phyloP scores from a whole-genome alignment of 2,113 vertebrate species.

The Protomyctophum bolini region DNA sequence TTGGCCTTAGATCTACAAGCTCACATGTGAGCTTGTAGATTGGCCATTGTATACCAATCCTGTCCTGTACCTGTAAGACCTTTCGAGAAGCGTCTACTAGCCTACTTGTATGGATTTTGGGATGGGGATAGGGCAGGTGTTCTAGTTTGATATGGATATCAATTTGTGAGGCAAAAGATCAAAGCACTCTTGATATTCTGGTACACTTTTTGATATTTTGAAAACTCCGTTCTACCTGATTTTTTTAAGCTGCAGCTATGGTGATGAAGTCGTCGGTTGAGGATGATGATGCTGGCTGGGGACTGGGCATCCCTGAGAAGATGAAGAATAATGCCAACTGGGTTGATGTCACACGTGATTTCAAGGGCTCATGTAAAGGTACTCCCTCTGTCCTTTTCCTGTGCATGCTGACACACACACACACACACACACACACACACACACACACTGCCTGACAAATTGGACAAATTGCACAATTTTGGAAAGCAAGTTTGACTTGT shows the following conservation, averaged over 20 bases:
- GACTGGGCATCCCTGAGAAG: constrained; percentile 90
- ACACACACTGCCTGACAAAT: too few species aligned
- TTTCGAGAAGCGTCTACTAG: too few species aligned
- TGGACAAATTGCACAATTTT: background rate
- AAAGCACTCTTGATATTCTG: too few species aligned
- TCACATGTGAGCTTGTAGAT: too few species aligned
- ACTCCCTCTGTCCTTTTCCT: background rate
- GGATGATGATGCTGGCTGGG: constrained; percentile 96
- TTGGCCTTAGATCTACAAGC: background rate
- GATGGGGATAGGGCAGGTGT: too few species aligned
- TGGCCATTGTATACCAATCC: too few species aligned
- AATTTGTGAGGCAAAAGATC: too few species aligned
- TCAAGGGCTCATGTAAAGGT: constrained; percentile 95
- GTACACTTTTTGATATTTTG: background rate
- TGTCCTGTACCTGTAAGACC: too few species aligned
- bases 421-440: too few species aligned
- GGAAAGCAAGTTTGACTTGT: background rate
- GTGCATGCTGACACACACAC: too few species aligned
- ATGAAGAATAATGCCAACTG: constrained; percentile 91
- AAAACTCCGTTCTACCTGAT: background rate
- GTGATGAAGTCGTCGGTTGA: constrained; percentile 95
- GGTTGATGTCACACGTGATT: constrained; percentile 96
- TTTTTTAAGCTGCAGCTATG: constrained; percentile 79
- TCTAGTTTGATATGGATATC: too few species aligned
- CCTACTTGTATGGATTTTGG: too few species aligned